Evolutionary conservation across 2,888 invertebrate species (phyloP).

Genomic region (Cosmorhoe ocellata): DNA sequence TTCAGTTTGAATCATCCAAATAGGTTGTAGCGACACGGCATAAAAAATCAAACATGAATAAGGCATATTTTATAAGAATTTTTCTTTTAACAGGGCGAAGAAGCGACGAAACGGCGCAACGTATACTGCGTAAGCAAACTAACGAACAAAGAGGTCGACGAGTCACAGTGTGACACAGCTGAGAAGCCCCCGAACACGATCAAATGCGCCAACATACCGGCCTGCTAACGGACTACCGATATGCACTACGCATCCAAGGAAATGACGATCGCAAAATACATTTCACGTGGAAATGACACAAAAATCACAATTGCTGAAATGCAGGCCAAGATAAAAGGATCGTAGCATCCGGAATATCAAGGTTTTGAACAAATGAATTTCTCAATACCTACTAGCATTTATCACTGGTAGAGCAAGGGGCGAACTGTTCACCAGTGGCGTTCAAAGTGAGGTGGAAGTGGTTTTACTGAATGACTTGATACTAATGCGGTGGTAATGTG

Average conservation of each 20-base stretch:
- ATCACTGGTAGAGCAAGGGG: slow-evolving; percentile 27
- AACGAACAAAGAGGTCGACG: slow-evolving; percentile 87
- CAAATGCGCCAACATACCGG: slow-evolving; percentile 82
- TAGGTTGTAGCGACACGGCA: no score
- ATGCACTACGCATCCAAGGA: slow-evolving; percentile 3
- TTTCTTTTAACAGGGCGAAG: slow-evolving; percentile 62
- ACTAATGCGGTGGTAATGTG: slow-evolving; percentile 38
- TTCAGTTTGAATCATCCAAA: no score
- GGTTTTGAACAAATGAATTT: slow-evolving; percentile 26
- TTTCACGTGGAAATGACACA: slow-evolving; percentile 24
- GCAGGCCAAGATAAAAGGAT: slow-evolving; percentile 9
- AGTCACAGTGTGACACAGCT: slow-evolving; percentile 86
- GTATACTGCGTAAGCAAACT: slow-evolving; percentile 90
- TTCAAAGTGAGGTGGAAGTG: slow-evolving; percentile 41
- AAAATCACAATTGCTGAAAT: slow-evolving; percentile 15
- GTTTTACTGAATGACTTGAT: slow-evolving; percentile 36
- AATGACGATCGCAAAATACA: slow-evolving; percentile 16
- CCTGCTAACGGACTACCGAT: slow-evolving; percentile 53
- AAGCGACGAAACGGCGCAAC: slow-evolving; percentile 84
- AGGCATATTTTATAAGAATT: no score
- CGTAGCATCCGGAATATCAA: not conserved
- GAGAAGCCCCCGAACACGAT: slow-evolving; percentile 86
- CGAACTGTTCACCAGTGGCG: slow-evolving; percentile 22
- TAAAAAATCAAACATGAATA: no score
- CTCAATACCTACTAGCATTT: slow-evolving; percentile 30